Conservation (phyloP, 2,113 vertebrate species). For the Brachyhypopomus occidentalis region DNA sequence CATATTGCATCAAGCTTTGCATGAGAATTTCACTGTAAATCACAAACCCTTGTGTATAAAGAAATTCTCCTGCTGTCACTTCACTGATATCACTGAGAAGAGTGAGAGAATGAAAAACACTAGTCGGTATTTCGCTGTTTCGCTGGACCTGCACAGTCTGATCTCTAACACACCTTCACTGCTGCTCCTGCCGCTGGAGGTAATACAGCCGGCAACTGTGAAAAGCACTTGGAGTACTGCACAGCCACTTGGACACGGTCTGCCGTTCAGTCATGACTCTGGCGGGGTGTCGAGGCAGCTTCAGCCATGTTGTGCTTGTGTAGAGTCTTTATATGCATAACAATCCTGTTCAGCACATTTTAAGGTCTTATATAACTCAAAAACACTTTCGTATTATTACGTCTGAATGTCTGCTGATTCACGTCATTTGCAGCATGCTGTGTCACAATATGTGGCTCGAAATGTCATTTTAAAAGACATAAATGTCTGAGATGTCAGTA, state of each 20-base stretch:
- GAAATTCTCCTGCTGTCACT: slow-evolving; percentile 5
- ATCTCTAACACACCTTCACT: background rate
- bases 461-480: too few species aligned
- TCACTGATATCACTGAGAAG: slow-evolving; percentile 18
- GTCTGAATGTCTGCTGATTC: background rate
- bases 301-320: slow-evolving; percentile 2
- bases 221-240: slow-evolving; percentile 16
- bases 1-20: slow-evolving; percentile 28
- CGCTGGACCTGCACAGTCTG: slow-evolving; percentile 4
- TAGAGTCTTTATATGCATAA: background rate
- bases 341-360: background rate
- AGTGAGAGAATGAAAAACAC: slow-evolving; percentile 1
- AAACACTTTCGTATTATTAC: background rate
- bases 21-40: slow-evolving; percentile 44
- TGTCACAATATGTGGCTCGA: background rate
- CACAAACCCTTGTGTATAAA: slow-evolving; percentile 27
- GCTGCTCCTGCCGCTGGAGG: slow-evolving; percentile 1
- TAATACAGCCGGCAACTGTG: background rate
- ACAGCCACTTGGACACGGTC: background rate
- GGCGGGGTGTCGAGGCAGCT: background rate
- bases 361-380: background rate
- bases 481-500: too few species aligned
- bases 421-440: slow-evolving; percentile 8
- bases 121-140: background rate
- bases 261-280: background rate